Conservation (phyloP, 2,113 vertebrate genomes). For the Pachypanchax playfairii region DNA sequence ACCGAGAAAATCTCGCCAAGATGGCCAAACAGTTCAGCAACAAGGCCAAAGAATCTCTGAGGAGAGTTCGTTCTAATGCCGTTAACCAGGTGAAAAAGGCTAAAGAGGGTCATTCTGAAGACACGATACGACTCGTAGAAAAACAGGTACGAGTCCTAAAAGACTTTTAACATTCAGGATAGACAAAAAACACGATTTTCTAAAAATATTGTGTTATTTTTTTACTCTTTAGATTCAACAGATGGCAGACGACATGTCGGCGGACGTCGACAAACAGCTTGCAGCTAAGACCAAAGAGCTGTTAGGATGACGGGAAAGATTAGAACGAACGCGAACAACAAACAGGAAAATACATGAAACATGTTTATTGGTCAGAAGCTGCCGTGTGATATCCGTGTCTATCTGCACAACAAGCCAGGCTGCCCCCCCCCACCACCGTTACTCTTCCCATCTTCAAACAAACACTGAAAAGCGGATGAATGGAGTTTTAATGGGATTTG, state of each 20-base stretch:
- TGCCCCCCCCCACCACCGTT: constrained; percentile 55
- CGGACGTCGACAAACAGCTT: constrained; percentile 90
- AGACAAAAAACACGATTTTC: background rate
- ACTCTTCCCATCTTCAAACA: constrained; percentile 77
- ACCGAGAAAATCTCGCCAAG: constrained; percentile 89
- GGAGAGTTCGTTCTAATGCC: constrained; percentile 84
- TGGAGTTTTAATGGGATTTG: constrained; percentile 82
- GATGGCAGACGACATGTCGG: constrained; percentile 82
- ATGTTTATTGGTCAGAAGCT: background rate
- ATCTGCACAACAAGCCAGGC: constrained; percentile 40
- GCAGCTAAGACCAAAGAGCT: constrained; percentile 92
- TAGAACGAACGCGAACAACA: background rate
- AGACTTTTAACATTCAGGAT: background rate
- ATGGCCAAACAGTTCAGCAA: constrained; percentile 92
- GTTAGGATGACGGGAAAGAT: constrained; percentile 67
- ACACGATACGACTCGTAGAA: constrained; percentile 89
- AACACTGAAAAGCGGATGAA: constrained; percentile 66
- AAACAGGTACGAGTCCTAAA: constrained; percentile 84
- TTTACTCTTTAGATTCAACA: constrained; percentile 86
- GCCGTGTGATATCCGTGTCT: constrained; percentile 54
- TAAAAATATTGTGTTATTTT: background rate
- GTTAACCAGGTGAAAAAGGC: constrained; percentile 85
- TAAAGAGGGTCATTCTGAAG: constrained; percentile 88
- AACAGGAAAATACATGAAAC: too few species aligned
- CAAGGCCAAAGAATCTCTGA: constrained; percentile 92